Conservation (phyloP, 2,797 vertebrate genomes). For the Falco novaeseelandiae region DNA sequence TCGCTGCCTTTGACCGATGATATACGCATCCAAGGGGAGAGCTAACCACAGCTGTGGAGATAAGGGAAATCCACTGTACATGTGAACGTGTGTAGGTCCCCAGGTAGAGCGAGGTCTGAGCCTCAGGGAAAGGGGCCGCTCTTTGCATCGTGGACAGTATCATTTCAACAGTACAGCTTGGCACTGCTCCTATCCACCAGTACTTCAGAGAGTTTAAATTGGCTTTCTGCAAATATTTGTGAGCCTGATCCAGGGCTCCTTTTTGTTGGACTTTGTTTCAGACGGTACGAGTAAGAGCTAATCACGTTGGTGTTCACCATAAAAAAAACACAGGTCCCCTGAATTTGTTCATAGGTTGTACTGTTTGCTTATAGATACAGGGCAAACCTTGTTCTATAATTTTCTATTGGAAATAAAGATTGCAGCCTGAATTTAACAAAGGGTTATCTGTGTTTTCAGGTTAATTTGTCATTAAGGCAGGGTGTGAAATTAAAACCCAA, state of each 20-base stretch:
- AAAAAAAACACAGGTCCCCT: background rate
- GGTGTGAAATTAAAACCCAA: background rate
- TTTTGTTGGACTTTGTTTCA: background rate
- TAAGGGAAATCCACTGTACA: background rate
- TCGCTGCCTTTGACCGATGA: background rate
- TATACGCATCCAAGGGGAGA: background rate
- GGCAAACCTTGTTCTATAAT: background rate
- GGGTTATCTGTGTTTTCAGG: background rate
- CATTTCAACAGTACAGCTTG: background rate
- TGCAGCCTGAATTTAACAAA: background rate
- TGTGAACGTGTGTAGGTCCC: fast-evolving
- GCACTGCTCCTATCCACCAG: background rate
- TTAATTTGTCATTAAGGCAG: conserved; percentile 11
- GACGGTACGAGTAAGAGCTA: background rate
- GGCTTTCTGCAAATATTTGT: conserved; percentile 17
- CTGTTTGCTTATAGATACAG: conserved; percentile 2
- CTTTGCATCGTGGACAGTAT: fast-evolving
- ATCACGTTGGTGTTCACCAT: background rate
- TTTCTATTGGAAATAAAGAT: background rate
- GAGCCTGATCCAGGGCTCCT: background rate
- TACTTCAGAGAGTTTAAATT: background rate
- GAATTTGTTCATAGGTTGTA: background rate
- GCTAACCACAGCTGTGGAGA: background rate
- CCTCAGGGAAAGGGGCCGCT: background rate
- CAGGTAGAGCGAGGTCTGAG: background rate